Conservation (phyloP, 2,888 invertebrate genomes). For the Gnatocerus cornutus region DNA sequence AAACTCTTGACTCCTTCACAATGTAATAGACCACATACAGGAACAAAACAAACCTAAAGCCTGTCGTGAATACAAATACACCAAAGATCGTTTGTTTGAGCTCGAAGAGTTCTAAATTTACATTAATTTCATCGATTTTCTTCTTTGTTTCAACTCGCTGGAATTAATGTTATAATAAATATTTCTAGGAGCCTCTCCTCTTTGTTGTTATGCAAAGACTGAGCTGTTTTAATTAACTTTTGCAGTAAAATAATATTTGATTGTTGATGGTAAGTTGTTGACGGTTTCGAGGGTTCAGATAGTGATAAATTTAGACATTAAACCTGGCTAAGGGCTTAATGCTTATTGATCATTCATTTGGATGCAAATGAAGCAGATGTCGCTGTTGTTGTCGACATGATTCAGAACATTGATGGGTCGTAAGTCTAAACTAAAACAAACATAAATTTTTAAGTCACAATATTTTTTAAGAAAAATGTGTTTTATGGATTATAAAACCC, state of each 20-base stretch:
- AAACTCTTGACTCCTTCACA: constrained; percentile 6
- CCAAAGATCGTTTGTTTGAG: constrained; percentile 2
- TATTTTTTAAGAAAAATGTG: too few species aligned
- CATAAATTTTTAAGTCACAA: too few species aligned
- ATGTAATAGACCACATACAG: constrained; percentile 6
- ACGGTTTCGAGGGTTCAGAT: background rate
- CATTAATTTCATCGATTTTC: constrained; percentile 8
- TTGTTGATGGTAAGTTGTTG: background rate
- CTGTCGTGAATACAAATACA: constrained; percentile 9
- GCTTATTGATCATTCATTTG: background rate
- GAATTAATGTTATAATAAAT: background rate
- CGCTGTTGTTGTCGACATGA: constrained; percentile 1
- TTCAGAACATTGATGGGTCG: background rate
- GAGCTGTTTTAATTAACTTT: background rate
- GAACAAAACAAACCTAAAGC: constrained; percentile 3
- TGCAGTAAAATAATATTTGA: background rate
- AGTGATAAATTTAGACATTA: background rate
- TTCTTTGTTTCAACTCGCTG: background rate
- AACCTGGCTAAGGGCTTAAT: background rate
- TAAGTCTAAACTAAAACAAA: too few species aligned
- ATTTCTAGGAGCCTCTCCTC: background rate
- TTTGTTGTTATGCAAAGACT: background rate
- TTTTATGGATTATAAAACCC: too few species aligned
- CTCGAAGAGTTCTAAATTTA: constrained; percentile 2
- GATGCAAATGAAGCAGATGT: background rate